Base-by-base conservation (phyloP, 2,113 vertebrate species). In the Serinus canaria region DNA sequence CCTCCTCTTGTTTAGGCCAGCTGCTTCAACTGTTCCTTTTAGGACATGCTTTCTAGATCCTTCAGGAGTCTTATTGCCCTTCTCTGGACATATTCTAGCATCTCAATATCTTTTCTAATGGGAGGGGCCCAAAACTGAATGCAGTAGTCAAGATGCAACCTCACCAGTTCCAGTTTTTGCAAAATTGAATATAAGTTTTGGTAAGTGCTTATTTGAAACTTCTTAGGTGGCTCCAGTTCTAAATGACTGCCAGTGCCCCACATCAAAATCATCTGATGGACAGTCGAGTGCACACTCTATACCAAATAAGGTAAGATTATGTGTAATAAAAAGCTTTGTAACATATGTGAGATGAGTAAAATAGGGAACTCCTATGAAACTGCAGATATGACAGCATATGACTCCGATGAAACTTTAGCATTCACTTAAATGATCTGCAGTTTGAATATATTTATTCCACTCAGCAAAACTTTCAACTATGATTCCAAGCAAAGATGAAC, bases 271-370 rank as follows among this genome's bases (percentile, higher is more conserved):
- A 7, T 97, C 96, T 18, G 97, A 98, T 28, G 97, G 86, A 75
- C 96, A 69, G 39, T 39, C 83, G n/a, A 83, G 83, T 27, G 24
- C 33, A 10, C 95, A 89, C 35, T 47, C 95, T 44, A 5, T 63
- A 60, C 88, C 96, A 74, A 97, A 96, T 92, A 98, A 98, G 96
- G 98, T 98, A 92, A 97, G 96, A 56, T 7, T 58, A 31, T 52
- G 31, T 22, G 5, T 62, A 37, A 77, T 60, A 15, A 52, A 78
- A 90, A 64, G 14, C 58, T 85, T 31, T 0, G 0, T 70, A 59
- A 68, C 3, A 3, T 78, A 15, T 0, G 0, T 66, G 23, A 64
- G 9, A 25, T 55, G 33, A 73, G 15, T 49, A 43, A 27, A 89
- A 73, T 69, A 78, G 24, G 64, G 22, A 41, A 39, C 30, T 37